phyloP scores from a whole-genome alignment of 2,113 vertebrate species.

The Hyperopisus bebe region DNA sequence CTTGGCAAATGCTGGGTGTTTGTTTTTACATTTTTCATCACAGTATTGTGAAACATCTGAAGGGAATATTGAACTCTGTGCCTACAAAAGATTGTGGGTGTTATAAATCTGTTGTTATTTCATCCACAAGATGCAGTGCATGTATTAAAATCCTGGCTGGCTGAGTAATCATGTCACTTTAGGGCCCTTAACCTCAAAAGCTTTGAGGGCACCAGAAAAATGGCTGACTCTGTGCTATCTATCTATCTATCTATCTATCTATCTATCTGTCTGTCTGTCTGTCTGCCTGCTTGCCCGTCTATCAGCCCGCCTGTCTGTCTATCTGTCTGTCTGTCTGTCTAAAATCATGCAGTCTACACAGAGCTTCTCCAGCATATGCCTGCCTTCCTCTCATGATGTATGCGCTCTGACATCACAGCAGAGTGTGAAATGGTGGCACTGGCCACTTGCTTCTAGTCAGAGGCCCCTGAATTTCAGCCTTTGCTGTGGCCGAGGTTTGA shows the following conservation, averaged over 20 bases:
- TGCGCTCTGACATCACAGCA: not conserved
- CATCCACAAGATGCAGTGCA: not conserved
- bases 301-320: not conserved
- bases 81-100: not conserved
- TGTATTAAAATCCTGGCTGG: not conserved
- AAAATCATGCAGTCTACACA: not conserved
- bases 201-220: not conserved
- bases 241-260: not conserved
- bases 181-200: not conserved
- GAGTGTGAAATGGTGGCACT: not conserved
- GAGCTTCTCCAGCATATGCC: not conserved
- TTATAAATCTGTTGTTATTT: not conserved
- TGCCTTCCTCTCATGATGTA: not conserved
- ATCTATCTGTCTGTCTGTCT: not conserved
- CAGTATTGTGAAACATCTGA: not conserved
- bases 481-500: slow-evolving; percentile 5
- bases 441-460: not conserved
- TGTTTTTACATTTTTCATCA: not conserved
- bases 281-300: not conserved
- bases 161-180: not conserved
- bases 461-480: not conserved
- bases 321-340: not conserved
- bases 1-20: not conserved
- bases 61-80: not conserved
- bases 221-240: not conserved